Evolutionary conservation across 2,113 vertebrate species (phyloP).

Genomic region (Petrocephalus microphthalmus): DNA sequence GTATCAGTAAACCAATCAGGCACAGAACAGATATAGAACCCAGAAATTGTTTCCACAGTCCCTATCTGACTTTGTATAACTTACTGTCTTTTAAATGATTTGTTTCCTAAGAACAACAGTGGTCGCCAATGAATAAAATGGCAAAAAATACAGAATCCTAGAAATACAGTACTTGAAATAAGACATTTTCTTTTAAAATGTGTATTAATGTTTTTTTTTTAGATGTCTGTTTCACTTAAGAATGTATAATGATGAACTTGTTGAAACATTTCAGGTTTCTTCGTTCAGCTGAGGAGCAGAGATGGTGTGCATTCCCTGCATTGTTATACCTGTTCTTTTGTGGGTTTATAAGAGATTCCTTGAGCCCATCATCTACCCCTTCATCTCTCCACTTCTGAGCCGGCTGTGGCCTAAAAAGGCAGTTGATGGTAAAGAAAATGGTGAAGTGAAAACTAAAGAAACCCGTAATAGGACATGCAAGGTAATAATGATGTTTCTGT

Average conservation of each 20-base stretch:
- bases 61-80: background rate
- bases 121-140: background rate
- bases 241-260: background rate
- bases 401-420: slow-evolving; percentile 72
- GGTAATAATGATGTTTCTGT: slow-evolving; percentile 48
- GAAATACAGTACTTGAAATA: background rate
- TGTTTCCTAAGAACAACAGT: background rate
- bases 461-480: slow-evolving; percentile 44
- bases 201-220: background rate
- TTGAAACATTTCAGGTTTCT: background rate
- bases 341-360: slow-evolving; percentile 97
- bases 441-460: slow-evolving; percentile 31
- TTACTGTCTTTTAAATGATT: background rate
- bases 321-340: slow-evolving; percentile 87
- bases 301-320: slow-evolving; percentile 98
- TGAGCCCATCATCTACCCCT: slow-evolving; percentile 81
- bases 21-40: background rate
- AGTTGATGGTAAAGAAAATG: slow-evolving; percentile 43
- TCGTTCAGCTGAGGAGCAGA: slow-evolving; percentile 23
- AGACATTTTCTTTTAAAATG: background rate
- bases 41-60: background rate
- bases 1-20: background rate
- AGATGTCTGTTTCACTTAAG: background rate
- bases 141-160: background rate
- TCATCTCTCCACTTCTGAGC: slow-evolving; percentile 76